Percentiles rank a stretch among this genome's conserved stretches.
Conservation (phyloP, 2,888 invertebrate species). For the Lumbricus terrestris region DNA sequence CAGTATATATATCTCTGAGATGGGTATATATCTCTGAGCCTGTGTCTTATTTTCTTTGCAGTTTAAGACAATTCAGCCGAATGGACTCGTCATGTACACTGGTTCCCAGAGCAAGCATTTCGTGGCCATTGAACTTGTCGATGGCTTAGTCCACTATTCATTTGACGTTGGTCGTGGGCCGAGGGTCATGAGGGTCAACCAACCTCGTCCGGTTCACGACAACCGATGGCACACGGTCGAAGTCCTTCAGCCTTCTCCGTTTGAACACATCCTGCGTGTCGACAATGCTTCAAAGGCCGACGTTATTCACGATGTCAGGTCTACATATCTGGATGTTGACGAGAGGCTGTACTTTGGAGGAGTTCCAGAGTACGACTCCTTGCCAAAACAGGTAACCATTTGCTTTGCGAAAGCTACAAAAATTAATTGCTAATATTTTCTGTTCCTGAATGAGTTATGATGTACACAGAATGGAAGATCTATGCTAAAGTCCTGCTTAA, state of each 20-base stretch:
- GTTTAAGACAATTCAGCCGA: conserved; percentile 58
- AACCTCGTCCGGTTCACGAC: conserved; percentile 82
- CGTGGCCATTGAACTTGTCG: conserved; percentile 83
- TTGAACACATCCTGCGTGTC: conserved; percentile 84
- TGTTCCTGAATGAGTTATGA: too few relatives aligned
- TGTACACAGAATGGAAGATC: too few relatives aligned
- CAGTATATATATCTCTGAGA: too few relatives aligned
- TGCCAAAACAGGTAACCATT: conserved; percentile 20
- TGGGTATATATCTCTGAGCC: too few relatives aligned
- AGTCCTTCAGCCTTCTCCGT: conserved; percentile 82
- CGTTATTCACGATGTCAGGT: conserved; percentile 45
- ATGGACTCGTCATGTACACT: conserved; percentile 27
- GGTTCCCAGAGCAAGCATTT: conserved; percentile 73
- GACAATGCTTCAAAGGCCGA: conserved; percentile 67
- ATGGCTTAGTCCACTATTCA: conserved; percentile 85
- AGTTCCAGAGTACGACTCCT: conserved; percentile 33
- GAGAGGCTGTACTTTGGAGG: conserved; percentile 81
- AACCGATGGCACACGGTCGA: conserved; percentile 90
- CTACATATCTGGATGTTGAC: conserved; percentile 72
- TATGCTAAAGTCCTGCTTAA: neutral
- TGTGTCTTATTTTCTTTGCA: conserved; percentile 64
- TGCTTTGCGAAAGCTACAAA: neutral
- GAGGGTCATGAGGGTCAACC: conserved; percentile 65
- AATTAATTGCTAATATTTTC: neutral
- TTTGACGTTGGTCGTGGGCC: conserved; percentile 90